Evolutionary conservation across 1,140 invertebrate genomes (phyloP), one percentile per base, ranked within the genome.

Genomic region (Bathynomus jamesi): DNA sequence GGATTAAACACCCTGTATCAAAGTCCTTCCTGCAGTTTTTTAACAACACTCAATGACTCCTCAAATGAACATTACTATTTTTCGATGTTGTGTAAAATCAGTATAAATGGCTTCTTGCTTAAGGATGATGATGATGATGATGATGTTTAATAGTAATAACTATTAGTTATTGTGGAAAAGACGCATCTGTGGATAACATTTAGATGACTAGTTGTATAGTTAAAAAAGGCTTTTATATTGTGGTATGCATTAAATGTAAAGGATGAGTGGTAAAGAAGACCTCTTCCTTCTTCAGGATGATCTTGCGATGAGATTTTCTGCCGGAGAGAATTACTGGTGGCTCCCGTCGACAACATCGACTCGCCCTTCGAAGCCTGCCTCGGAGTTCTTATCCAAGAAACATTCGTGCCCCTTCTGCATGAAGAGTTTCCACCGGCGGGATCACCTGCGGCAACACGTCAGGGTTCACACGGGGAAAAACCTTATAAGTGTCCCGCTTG

Each of bases 401-500:
- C 71, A 72, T 65, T 30, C 62, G 31, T 80, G 80, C 46, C 67
- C 63, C 28, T 78, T 70, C 68, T 80, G 80, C 70, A 73, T 74
- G 24, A 80, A 80, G 61, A 70, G 69, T 27, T 86, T 85, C 75
- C 74, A 78, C 25, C 84, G 89, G 78, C 89, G 89, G 77, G 88
- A 88, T 77, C 88, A 89, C 79, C 85, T 89, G 3, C 87, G 87
- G 72, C 88, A 89, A 79, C 88, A 90, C 76, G 85, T 89, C 79
- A 83, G 86, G 11, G 87, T 87, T 69, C 89, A 90, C 79, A 90
- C 88, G 78, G 79, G 28, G 84, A 85, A 76, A 85, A 85, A 75
- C 84, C 84, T 28, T 85, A 84, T 74, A 83, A 85, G 75, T 85
- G 84, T 78, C 82, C 84, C 73, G 83, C 84, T 1, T 86, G 84